Base-by-base conservation (phyloP, 2,888 invertebrate genomes). In the Clepsis dumicolana region DNA sequence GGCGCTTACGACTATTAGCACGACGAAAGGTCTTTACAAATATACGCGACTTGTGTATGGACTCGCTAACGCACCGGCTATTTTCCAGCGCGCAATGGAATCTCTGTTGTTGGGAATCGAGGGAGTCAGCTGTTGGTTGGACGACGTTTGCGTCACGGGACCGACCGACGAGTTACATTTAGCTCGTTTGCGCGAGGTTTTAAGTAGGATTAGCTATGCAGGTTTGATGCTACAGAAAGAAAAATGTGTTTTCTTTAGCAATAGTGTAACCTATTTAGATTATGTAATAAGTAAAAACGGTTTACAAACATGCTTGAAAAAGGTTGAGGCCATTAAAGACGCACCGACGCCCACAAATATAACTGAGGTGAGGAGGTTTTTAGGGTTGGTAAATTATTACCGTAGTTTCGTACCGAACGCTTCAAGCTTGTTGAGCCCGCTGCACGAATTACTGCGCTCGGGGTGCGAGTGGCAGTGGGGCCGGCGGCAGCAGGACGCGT, bases 371-470 rank as follows among this genome's bases (percentile, higher is more conserved):
- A 69, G 71, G 53, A 60, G 64, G 5, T 73, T 72, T 53, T 54
- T 72, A 24, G 73, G 70, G 0, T 27, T 73, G 29, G 68, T 72
- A 2, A 73, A 73, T 18, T 72, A 72, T 24, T 73, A 72, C 44
- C 53, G 71, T 16, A 73, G 44, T 56, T 73, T 71, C 35, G 41
- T 71, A 32, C 70, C 71, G 0, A 70, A 68, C 32, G 71, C 71
- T 8, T 73, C 73, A 0, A 18, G 48, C 1, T 27, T 67, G 5
- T 32, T 73, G 18, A 56, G 48, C 18, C 72, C 72, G 0, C 24
- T 73, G 5, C 66, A 73, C 27, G 64, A 71, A 12, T 25, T 73
- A 12, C 41, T 71, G 18, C 65, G 66, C 0, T 57, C 53, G 16
- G 68, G 53, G 1, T 59, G 48, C 0, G 29, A 53, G 14, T 73